Percentiles rank a stretch among this genome's conserved stretches.
Evolutionary conservation across 2,888 invertebrate species (phyloP).

Genomic region (Ferrisia virgata): DNA sequence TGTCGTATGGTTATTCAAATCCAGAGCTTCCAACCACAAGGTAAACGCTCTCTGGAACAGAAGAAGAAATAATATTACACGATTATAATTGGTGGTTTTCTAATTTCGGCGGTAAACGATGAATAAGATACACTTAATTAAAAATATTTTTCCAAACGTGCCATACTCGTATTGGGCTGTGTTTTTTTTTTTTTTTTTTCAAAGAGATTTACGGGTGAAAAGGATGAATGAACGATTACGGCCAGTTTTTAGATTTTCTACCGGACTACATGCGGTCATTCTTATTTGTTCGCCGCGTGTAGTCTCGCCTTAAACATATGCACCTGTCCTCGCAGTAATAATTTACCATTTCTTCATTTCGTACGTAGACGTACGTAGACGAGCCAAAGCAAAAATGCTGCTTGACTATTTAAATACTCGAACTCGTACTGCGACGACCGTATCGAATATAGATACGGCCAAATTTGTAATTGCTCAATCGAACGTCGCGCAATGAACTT

Average conservation of each 20-base stretch:
- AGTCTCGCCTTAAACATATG: slow-evolving; percentile 20
- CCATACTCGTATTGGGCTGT: not conserved
- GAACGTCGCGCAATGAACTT: not conserved
- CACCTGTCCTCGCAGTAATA: slow-evolving; percentile 22
- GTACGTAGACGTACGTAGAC: no score
- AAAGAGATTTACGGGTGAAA: not conserved
- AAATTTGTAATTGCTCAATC: not conserved
- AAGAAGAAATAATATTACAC: slow-evolving; percentile 49
- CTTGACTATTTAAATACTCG: no score
- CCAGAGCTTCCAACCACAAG: slow-evolving; percentile 85
- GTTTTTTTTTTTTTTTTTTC: no score
- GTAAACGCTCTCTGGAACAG: slow-evolving; percentile 85
- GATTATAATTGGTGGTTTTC: not conserved
- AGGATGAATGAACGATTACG: slow-evolving; percentile 10
- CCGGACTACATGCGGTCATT: slow-evolving; percentile 7
- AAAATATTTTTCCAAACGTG: not conserved
- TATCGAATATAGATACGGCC: no score
- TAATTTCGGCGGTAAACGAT: not conserved
- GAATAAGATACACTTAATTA: not conserved
- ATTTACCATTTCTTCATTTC: not conserved
- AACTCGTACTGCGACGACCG: no score
- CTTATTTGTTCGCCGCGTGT: slow-evolving; percentile 28
- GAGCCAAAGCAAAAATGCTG: no score
- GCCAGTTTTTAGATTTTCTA: not conserved
- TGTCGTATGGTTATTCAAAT: slow-evolving; percentile 69